Evolutionary conservation across 2,113 vertebrate genomes (phyloP), one percentile per base, ranked within the genome.

Genomic region (Leiothrix lutea): DNA sequence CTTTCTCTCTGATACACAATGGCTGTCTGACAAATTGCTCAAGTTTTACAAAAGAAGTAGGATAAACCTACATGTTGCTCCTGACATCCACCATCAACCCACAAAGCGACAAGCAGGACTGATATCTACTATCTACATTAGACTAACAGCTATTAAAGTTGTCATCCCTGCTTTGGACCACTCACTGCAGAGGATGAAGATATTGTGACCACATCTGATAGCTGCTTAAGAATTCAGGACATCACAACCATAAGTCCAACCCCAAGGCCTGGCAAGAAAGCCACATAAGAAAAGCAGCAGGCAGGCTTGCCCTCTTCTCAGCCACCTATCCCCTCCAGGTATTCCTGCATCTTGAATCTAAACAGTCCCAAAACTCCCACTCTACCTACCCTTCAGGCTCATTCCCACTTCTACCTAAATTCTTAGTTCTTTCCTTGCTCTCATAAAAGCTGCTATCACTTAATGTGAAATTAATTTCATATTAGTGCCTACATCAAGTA

Each of bases 121-220:
- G 81, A 65, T 91, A 90, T 5, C 70, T 75, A 53, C 78, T 53
- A 73, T 45, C 82, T 58, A 29, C 48, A 57, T 72, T 81, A 94
- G 84, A 92, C 83, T 81, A 94, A 78, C 40, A 91, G 77, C 89
- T 75, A 89, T 95, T 94, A 84, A 86, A 71, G 61, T 38, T 95
- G 91, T 82, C 91, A 85, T 28, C 57, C 71, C 74, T 50, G 5
- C 31, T 92, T 95, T 87, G 73, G 83, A 79, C 91, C 89, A 72
- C 65, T 71, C 47, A 18, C 17, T 40, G 42, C 48, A 89, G 53
- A 86, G 33, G 17, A 86, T 45, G 17, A 84, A 86, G 69, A 67
- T 22, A 67, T 6, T 86, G 3, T 89, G 65, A 88, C 44, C 57
- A 36, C 47, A 87, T 50, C 53, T 48, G n/a, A 80, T 29, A 75